Evolutionary conservation across 1,140 invertebrate species (phyloP).

Genomic region (Bombyx mori): DNA sequence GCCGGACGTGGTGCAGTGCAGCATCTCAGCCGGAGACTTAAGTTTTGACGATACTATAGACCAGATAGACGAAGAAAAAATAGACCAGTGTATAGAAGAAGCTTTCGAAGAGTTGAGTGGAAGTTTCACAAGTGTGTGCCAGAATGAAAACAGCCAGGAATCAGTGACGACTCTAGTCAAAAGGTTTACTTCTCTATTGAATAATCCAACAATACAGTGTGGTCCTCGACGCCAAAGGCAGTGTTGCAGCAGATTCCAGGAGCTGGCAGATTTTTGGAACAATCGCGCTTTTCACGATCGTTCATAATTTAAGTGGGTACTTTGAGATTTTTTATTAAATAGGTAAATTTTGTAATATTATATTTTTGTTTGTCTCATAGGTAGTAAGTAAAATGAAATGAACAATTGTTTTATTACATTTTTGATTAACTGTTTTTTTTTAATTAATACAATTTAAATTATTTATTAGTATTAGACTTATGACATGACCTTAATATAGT

Average conservation of each 20-base stretch:
- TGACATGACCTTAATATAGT: too few species aligned
- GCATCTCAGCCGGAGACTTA: slow-evolving; percentile 37
- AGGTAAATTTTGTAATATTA: too few species aligned
- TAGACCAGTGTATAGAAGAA: slow-evolving; percentile 48
- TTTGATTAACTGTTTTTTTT: too few species aligned
- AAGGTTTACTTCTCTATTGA: slow-evolving; percentile 42
- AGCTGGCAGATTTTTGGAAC: slow-evolving; percentile 53
- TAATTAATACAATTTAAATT: too few species aligned
- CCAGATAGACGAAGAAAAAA: slow-evolving; percentile 23
- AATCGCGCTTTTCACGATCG: slow-evolving; percentile 25
- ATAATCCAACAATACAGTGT: slow-evolving; percentile 26
- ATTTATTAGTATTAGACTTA: too few species aligned
- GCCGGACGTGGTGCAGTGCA: slow-evolving; percentile 43
- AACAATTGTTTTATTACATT: too few species aligned
- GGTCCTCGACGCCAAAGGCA: slow-evolving; percentile 31
- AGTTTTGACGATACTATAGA: slow-evolving; percentile 48
- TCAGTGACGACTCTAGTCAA: slow-evolving; percentile 50
- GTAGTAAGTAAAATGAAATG: too few species aligned
- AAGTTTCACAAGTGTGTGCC: slow-evolving; percentile 10
- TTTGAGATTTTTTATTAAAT: too few species aligned
- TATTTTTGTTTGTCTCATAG: too few species aligned
- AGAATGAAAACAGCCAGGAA: slow-evolving; percentile 30
- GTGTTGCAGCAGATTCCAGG: slow-evolving; percentile 44
- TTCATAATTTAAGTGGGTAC: neutral
- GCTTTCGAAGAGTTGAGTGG: slow-evolving; percentile 38